Evolutionary conservation across 2,113 vertebrate genomes (phyloP), one percentile per base, ranked within the genome.

Genomic region (Nipponia nippon): DNA sequence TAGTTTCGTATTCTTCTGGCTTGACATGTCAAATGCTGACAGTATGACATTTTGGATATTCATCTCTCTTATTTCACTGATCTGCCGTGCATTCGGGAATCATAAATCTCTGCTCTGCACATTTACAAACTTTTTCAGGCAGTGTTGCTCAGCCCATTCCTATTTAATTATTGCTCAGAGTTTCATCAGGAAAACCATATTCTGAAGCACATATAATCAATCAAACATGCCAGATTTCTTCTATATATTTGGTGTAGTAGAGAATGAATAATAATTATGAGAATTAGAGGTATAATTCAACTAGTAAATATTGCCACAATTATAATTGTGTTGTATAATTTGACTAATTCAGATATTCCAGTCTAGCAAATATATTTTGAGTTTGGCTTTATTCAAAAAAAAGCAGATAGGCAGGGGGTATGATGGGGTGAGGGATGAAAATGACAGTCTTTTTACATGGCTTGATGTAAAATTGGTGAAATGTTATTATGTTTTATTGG

Each of bases 41-140:
- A 90, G 23, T 56, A 89, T 3, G 11, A 56, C 27, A 82, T 89
- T 95, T 86, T 89, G 13, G 42, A 67, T 95, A 87, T 83, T 83
- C 29, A 67, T 86, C 56, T 81, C 22, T 38, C 34, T 65, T 93
- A 80, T 83, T 95, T 95, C 72, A 65, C 23, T 91, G 53, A 89
- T 93, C 36, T 89, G 26, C 38, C 66, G 36, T 59, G n/a, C 85
- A 10, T 47, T 15, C 42, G 40, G 8, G 69, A 91, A 47, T 80
- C 36, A 61, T 49, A 96, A 91, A 91, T 91, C 47, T 88, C 30
- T 75, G 16, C 34, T 88, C 17, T 72, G 14, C 10, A 49, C 22
- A 77, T 81, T 91, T 76, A 67, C 27, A 93, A 34, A 91, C 8
- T 56, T 90, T 87, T 90, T 76, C 63, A 93, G 77, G 26, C 27